A percentile compares a stretch with the other conserved stretches of the same genome.
Conservation (phyloP, 2,113 vertebrate species). For the Fulmarus glacialis region DNA sequence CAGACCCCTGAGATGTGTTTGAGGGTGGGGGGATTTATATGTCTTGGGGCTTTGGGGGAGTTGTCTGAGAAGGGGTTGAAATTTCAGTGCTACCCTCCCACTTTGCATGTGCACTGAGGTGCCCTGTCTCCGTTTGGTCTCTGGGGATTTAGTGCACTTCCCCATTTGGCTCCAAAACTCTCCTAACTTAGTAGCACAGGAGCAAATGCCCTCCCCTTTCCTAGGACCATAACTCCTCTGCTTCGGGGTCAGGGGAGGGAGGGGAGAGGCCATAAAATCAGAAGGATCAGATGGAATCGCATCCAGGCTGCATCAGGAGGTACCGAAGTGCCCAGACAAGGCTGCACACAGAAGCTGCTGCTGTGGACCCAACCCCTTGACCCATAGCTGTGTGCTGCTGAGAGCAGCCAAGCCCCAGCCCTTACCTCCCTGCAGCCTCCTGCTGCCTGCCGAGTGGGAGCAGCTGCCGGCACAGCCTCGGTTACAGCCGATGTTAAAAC, state of each 20-base stretch:
- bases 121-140: background rate
- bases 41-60: background rate
- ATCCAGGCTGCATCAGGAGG: background rate
- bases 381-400: accelerated
- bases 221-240: background rate
- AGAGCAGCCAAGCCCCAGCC: background rate
- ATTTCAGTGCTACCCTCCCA: background rate
- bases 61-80: background rate
- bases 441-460: background rate
- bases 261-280: background rate
- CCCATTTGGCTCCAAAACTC: background rate
- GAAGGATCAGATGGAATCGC: background rate
- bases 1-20: background rate
- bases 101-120: background rate
- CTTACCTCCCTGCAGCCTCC: constrained; percentile 49
- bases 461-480: background rate
- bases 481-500: background rate
- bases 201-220: background rate
- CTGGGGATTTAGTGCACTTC: background rate
- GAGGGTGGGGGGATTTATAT: background rate
- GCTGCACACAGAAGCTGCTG: background rate
- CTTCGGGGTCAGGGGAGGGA: background rate
- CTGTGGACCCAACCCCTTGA: background rate
- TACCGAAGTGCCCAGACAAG: background rate
- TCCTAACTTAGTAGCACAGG: background rate